Evolutionary conservation across 1,140 invertebrate species (phyloP), one percentile per base, ranked within the genome.

Genomic region (Lepidostoma basale): DNA sequence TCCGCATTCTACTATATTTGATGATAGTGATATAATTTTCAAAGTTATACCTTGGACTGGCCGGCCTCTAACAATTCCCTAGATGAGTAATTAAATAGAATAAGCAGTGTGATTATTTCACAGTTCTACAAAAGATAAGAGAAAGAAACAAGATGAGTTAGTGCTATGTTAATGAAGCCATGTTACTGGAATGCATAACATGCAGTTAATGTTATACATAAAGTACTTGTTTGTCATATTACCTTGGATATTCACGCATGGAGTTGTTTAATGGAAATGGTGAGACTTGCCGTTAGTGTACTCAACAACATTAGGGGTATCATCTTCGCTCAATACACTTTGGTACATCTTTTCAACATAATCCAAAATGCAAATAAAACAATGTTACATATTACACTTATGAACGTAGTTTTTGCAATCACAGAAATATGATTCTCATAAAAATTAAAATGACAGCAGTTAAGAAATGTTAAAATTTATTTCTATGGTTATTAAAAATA

Each of bases 171-270:
- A 54, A 54, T 54, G 18, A 54, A 54, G 49, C 26, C 49, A 54
- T 23, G 3, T 16, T 28, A 54, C 49, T 54, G 49, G 49, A 54
- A 54, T 54, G 49, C 49, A 54, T 54, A 54, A 54, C 49, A 54
- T 54, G 49, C 49, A 33, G 16, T 30, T 28, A 28, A 16, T 54
- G 47, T 52, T 52, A 52, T 52, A 52, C 47, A 52, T 30, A 54
- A 54, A 54, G 49, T 54, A 54, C 30, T 54, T 49, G 25, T 49
- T n/a, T 54, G 26, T 54, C 49, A 54, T 54, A 54, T 59, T 59
- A 59, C 54, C 54, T 59, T 40, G 12, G 18, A 39, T 39, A 40
- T 39, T 59, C 54, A 25, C 54, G 14, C 23, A 40, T 59, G 54
- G 36, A 59, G 54, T 9, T 59, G 30, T 59, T 39, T 59, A 23